phyloP scores from a whole-genome alignment of 2,113 vertebrate genomes.

The Peromyscus polionotus region DNA sequence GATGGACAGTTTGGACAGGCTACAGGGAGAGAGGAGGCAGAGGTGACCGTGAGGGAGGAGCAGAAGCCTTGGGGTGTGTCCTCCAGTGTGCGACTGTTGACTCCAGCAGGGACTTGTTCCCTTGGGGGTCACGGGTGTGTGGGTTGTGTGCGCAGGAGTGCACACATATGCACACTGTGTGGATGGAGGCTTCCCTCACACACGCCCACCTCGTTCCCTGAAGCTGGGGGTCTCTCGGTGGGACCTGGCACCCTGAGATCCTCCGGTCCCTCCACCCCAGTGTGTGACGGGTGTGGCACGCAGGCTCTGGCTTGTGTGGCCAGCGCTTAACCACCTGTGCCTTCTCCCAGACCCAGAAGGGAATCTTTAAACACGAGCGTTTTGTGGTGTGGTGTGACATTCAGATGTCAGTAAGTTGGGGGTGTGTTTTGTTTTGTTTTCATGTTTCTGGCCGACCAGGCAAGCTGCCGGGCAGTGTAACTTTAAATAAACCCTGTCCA shows the following conservation, averaged over 20 bases:
- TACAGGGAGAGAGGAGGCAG: fast-evolving
- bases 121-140: background rate
- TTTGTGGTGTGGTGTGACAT: background rate
- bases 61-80: background rate
- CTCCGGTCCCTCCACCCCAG: background rate
- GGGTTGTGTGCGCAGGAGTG: background rate
- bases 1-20: background rate
- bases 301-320: background rate
- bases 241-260: background rate
- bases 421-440: background rate
- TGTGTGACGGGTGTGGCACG: background rate
- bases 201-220: background rate
- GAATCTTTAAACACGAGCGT: background rate
- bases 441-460: background rate
- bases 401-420: background rate
- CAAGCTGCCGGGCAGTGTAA: background rate
- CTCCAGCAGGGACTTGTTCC: no score
- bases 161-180: background rate
- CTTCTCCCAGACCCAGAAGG: background rate
- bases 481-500: background rate
- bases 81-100: background rate
- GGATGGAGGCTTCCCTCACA: background rate
- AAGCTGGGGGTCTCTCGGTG: background rate
- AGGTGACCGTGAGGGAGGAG: background rate
- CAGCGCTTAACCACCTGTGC: background rate